Conservation (phyloP, 2,113 vertebrate species). For the Carassius auratus region DNA sequence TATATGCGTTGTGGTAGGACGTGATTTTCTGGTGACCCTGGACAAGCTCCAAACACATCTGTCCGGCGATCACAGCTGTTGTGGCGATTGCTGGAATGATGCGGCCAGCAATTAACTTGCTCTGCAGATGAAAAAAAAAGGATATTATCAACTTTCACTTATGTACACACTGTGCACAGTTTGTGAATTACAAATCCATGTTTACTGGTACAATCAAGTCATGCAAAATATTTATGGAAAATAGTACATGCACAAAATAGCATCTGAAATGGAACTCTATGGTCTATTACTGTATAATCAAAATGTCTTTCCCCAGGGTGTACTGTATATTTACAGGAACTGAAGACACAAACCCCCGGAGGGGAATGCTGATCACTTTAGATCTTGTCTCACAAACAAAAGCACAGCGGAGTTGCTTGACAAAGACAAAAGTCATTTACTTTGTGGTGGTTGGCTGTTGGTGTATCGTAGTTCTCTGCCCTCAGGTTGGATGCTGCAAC, state of each 20-base stretch:
- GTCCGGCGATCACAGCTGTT: slow-evolving; percentile 81
- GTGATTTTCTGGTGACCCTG: slow-evolving; percentile 66
- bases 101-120: slow-evolving; percentile 80
- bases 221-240: background rate
- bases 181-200: background rate
- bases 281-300: background rate
- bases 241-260: background rate
- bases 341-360: background rate
- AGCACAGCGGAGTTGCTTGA: background rate
- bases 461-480: slow-evolving; percentile 86
- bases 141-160: background rate
- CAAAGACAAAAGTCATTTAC: slow-evolving; percentile 52
- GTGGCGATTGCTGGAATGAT: slow-evolving; percentile 90
- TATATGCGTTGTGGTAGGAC: slow-evolving; percentile 75
- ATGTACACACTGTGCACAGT: background rate
- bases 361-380: slow-evolving; percentile 5
- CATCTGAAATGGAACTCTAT: background rate
- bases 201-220: background rate
- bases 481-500: slow-evolving; percentile 82
- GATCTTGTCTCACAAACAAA: slow-evolving; percentile 3
- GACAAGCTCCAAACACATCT: slow-evolving; percentile 85
- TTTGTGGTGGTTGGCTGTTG: slow-evolving; percentile 74
- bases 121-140: slow-evolving; percentile 71
- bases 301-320: background rate
- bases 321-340: background rate